Evolutionary conservation across 2,797 vertebrate genomes (phyloP).

Genomic region (Ispidina lecontei): DNA sequence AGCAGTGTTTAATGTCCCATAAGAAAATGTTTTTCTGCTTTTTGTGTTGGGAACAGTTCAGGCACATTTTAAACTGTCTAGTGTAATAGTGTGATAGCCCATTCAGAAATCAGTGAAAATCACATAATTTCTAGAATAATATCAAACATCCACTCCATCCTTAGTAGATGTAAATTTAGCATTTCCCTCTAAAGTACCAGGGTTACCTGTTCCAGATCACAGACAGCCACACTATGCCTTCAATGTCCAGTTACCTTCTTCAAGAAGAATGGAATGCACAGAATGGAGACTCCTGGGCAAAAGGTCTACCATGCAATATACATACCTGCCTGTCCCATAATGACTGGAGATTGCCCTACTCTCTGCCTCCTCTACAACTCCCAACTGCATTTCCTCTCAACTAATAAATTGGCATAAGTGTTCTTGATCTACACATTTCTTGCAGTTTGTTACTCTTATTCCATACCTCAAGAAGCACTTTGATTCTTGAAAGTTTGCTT

Average conservation of each 20-base stretch:
- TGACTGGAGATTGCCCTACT: background rate
- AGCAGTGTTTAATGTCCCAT: background rate
- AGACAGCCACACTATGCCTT: background rate
- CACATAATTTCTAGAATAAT: background rate
- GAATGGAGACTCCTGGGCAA: background rate
- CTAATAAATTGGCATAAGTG: background rate
- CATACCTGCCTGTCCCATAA: background rate
- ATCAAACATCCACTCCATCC: background rate
- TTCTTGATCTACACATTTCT: background rate
- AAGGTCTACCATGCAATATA: background rate
- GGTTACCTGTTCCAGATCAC: accelerated
- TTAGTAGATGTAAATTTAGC: background rate
- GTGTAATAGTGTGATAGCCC: background rate
- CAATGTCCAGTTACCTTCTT: background rate
- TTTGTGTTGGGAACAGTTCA: background rate
- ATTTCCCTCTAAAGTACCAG: background rate
- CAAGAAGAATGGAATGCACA: background rate
- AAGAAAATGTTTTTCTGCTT: background rate
- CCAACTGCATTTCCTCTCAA: background rate
- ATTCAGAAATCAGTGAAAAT: background rate
- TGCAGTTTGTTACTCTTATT: background rate
- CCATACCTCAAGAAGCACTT: background rate
- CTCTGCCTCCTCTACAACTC: background rate
- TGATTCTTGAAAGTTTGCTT: background rate
- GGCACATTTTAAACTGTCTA: background rate